phyloP scores from a whole-genome alignment of 2,888 invertebrate genomes.

The Drosophila borborema region DNA sequence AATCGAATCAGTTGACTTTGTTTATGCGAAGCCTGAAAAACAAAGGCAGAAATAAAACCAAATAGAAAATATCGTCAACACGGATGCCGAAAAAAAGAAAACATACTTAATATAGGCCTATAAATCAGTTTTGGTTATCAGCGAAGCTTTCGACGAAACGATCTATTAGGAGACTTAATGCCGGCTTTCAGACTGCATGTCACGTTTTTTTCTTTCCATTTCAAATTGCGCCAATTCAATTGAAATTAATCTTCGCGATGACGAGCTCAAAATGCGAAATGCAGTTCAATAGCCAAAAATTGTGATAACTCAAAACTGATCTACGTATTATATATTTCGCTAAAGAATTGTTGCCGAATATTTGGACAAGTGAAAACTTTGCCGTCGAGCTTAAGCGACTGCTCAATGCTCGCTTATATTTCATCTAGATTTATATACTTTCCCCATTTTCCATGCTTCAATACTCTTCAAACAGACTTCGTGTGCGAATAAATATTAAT shows the following conservation, averaged over 20 bases:
- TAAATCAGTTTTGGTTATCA: constrained; percentile 22
- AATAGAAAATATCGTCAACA: constrained; percentile 40
- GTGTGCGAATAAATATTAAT: too few species aligned
- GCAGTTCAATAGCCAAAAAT: constrained; percentile 33
- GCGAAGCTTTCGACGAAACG: background rate
- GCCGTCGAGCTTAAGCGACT: background rate
- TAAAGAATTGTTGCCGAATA: background rate
- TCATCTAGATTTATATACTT: too few species aligned
- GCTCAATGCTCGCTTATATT: background rate
- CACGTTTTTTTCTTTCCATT: constrained; percentile 30
- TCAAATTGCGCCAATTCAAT: constrained; percentile 14
- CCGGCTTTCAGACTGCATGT: constrained; percentile 54
- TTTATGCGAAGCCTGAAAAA: constrained; percentile 63
- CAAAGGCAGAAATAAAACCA: constrained; percentile 27
- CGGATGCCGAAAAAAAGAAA: background rate
- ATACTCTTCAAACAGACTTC: too few species aligned
- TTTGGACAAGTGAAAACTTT: background rate
- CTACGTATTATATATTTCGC: too few species aligned
- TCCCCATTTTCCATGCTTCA: too few species aligned
- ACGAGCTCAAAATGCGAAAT: constrained; percentile 6
- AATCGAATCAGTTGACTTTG: constrained; percentile 69
- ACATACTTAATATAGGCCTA: constrained; percentile 14
- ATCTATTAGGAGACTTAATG: constrained; percentile 2
- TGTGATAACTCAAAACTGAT: constrained; percentile 19
- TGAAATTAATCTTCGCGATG: constrained; percentile 4